Percentiles rank a stretch among this genome's conserved stretches.
These are phyloP conservation scores for Aleadryas rufinucha DNA, from an alignment of 2,113 vertebrate genomes.

Conservation along the genomic window DNA sequence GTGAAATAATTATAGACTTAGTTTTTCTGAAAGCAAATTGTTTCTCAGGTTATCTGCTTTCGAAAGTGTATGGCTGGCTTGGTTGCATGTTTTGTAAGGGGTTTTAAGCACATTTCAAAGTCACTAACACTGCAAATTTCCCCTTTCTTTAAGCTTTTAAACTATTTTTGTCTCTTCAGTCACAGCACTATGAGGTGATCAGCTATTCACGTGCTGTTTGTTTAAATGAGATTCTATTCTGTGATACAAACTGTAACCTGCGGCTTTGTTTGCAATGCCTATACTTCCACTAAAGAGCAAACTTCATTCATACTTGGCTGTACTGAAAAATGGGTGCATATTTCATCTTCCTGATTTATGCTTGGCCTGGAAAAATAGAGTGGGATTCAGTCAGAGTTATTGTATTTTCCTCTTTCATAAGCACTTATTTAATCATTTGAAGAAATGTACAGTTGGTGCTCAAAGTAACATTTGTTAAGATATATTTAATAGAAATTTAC, in stretches of 20 bases:
- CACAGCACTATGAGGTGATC: background rate
- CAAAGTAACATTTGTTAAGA: slow-evolving; percentile 77
- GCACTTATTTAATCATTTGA: slow-evolving; percentile 76
- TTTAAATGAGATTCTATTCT: background rate
- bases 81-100: background rate
- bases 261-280: slow-evolving; percentile 27
- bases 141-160: background rate
- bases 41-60: slow-evolving; percentile 42
- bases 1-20: background rate
- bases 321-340: slow-evolving; percentile 27
- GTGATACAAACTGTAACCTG: background rate
- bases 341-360: slow-evolving; percentile 10
- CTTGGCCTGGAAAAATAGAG: slow-evolving; percentile 51
- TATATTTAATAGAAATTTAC: slow-evolving; percentile 80
- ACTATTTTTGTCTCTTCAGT: background rate
- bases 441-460: slow-evolving; percentile 80
- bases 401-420: slow-evolving; percentile 72
- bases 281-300: background rate
- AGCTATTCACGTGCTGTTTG: background rate
- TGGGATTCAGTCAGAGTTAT: slow-evolving; percentile 43
- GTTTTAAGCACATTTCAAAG: slow-evolving; percentile 23
- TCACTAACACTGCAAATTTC: background rate
- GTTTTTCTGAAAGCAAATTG: slow-evolving; percentile 18
- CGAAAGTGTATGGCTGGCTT: background rate
- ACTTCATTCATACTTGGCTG: background rate